Conservation (phyloP, 2,113 vertebrate species). For the Monarcha castaneiventris region DNA sequence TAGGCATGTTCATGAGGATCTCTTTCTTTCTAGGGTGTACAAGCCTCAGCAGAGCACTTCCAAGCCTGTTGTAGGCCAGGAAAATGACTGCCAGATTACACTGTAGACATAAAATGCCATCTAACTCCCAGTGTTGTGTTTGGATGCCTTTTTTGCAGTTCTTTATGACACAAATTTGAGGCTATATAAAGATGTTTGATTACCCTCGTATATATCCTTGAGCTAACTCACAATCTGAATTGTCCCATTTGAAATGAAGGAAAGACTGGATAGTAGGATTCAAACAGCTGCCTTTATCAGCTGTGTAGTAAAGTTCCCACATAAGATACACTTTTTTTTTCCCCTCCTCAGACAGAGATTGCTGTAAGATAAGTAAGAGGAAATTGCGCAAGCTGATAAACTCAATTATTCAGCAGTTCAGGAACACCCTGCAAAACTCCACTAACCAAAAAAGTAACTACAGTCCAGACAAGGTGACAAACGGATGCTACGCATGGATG, state of each 20-base stretch:
- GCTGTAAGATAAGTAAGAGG: background rate
- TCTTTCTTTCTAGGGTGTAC: background rate
- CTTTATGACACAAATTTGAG: constrained; percentile 42
- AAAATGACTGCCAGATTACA: background rate
- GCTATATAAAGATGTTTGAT: constrained; percentile 32
- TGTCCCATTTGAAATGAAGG: constrained; percentile 12
- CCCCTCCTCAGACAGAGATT: background rate
- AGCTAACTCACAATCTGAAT: constrained; percentile 15
- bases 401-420: background rate
- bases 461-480: background rate
- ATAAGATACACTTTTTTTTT: background rate
- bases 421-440: background rate
- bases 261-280: background rate
- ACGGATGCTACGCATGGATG: background rate
- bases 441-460: background rate
- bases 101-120: constrained; percentile 2
- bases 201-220: constrained; percentile 41
- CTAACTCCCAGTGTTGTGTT: constrained; percentile 1
- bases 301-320: background rate
- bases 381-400: background rate
- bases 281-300: constrained; percentile 42
- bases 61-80: background rate
- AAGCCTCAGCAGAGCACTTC: background rate
- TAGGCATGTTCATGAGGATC: background rate
- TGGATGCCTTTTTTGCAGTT: constrained; percentile 29